Percentiles rank a stretch among this genome's conserved stretches.
Evolutionary conservation across 2,888 invertebrate species (phyloP).

Genomic region (Cataglyphis altisquamis): DNA sequence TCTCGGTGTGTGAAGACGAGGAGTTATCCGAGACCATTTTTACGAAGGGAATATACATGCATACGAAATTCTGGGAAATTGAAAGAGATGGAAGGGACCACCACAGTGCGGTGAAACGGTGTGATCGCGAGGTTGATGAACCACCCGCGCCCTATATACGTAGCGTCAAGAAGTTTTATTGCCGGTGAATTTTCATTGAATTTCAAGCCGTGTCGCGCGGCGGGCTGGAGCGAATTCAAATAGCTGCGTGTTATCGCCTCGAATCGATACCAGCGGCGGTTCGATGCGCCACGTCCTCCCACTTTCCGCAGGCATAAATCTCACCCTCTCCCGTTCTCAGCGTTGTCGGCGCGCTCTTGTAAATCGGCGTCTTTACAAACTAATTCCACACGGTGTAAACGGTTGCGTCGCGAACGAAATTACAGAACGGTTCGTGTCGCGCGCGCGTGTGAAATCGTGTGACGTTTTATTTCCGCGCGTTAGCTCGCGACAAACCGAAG

Average conservation of each 20-base stretch:
- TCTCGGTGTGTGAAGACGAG: neutral
- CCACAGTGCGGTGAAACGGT: constrained; percentile 16
- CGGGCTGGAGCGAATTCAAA: constrained; percentile 46
- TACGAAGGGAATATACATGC: neutral
- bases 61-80: neutral
- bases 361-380: constrained; percentile 55
- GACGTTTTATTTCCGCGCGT: constrained; percentile 52
- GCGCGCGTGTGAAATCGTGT: constrained; percentile 8
- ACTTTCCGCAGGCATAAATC: constrained; percentile 42
- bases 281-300: constrained; percentile 25
- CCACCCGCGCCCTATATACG: constrained; percentile 8
- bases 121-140: constrained; percentile 36
- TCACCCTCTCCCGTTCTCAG: neutral
- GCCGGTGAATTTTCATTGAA: constrained; percentile 58
- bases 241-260: constrained; percentile 51
- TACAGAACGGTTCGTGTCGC: constrained; percentile 2
- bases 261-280: constrained; percentile 42
- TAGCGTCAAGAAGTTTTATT: constrained; percentile 50
- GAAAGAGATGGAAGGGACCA: constrained; percentile 6
- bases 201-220: constrained; percentile 53
- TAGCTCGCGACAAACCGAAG: neutral
- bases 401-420: constrained; percentile 16
- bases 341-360: constrained; percentile 42
- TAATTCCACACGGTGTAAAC: constrained; percentile 46
- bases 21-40: neutral